phyloP scores from a whole-genome alignment of 2,888 invertebrate genomes.

The Lasioglossum morio region DNA sequence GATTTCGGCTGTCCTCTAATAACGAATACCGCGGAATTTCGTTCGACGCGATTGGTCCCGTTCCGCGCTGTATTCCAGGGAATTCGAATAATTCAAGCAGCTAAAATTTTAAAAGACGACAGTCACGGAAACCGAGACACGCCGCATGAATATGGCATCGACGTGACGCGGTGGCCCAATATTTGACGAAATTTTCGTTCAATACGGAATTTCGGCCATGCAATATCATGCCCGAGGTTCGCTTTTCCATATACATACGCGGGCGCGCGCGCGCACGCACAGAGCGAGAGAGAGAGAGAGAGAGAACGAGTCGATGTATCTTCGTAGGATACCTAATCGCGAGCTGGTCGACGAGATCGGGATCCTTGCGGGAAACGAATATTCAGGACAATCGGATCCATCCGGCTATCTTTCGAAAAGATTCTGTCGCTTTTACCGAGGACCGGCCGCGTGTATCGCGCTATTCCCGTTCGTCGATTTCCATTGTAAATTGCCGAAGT shows the following conservation, averaged over 20 bases:
- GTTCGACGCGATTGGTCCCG: too few species aligned
- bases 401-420: conserved; percentile 33
- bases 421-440: conserved; percentile 30
- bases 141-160: conserved; percentile 25
- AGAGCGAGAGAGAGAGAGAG: too few species aligned
- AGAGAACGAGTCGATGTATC: background rate
- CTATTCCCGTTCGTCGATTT: conserved; percentile 62
- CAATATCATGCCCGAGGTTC: conserved; percentile 11
- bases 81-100: conserved; percentile 8
- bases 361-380: conserved; percentile 50
- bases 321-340: background rate
- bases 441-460: conserved; percentile 25
- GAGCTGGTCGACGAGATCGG: background rate
- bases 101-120: conserved; percentile 26
- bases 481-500: conserved; percentile 72
- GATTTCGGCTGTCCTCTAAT: background rate
- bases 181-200: conserved; percentile 48
- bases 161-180: conserved; percentile 39
- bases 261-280: background rate
- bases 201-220: conserved; percentile 16
- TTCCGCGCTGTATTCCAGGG: background rate
- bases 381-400: conserved; percentile 47
- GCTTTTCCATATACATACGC: background rate
- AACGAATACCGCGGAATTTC: background rate
- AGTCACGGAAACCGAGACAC: conserved; percentile 8